A percentile compares a stretch with the other conserved stretches of the same genome.
Conservation (phyloP, 1,140 invertebrate species). For the Acromyrmex echinatior region DNA sequence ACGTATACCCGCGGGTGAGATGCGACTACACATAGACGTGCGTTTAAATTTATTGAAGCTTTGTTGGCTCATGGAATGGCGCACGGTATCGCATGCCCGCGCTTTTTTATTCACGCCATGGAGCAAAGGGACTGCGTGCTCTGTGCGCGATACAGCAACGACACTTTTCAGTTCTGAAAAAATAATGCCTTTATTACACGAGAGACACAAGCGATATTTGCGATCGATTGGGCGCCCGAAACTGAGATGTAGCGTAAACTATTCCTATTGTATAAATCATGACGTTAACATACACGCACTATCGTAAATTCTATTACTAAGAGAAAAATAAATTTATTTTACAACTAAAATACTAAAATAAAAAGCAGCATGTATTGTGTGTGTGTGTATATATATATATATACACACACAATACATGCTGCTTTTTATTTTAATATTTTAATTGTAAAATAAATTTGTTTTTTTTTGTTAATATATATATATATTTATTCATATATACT, state of each 20-base stretch:
- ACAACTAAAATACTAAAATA: too few species aligned
- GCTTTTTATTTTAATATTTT: too few species aligned
- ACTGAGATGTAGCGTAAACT: neutral
- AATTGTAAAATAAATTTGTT: too few species aligned
- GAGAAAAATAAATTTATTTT: too few species aligned
- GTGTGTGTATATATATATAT: too few species aligned
- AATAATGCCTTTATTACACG: constrained; percentile 53
- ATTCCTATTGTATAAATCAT: neutral
- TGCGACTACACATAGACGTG: neutral
- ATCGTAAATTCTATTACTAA: too few species aligned
- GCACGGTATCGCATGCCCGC: neutral
- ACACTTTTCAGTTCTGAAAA: constrained; percentile 55
- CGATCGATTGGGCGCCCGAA: constrained; percentile 24
- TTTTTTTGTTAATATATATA: too few species aligned
- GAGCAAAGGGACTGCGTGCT: constrained; percentile 22
- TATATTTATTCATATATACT: too few species aligned
- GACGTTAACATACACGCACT: neutral
- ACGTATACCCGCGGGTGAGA: neutral
- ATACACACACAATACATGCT: too few species aligned
- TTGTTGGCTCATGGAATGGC: constrained; percentile 18
- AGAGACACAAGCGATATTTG: constrained; percentile 18
- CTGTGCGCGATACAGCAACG: constrained; percentile 24
- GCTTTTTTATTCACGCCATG: constrained; percentile 44
- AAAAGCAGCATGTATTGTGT: too few species aligned
- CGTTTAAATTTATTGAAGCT: constrained; percentile 58